Evolutionary conservation across 1,140 invertebrate genomes (phyloP), one percentile per base, ranked within the genome.

Genomic region (Drosophila burlai): DNA sequence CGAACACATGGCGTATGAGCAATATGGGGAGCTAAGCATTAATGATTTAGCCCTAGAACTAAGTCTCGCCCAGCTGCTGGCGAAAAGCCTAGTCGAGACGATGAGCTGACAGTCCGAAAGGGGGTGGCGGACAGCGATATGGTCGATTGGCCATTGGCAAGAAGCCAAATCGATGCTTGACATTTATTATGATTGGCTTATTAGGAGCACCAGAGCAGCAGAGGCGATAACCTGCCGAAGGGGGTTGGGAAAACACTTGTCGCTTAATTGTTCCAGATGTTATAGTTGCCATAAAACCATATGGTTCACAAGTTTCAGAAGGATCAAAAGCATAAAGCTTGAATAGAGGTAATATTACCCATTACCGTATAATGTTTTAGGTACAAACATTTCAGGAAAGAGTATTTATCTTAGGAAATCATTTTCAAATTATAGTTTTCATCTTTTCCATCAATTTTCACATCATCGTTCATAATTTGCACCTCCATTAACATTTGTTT

Each of bases 111-210:
- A 78, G 61, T 21, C 52, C 42, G 24, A 64, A 60, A 54, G 34
- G 34, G 24, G 42, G 34, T 29, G 55, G 52, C 18, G 38, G 24
- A 21, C 13, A 43, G 36, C 34, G 46, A 75, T 57, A 60, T 65
- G 68, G 67, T 59, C 60, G 63, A 78, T 83, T 84, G 78, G 78
- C 50, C 75, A 79, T 79, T 89, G 84, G 84, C 84, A 79, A 24
- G 52, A 73, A 76, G 84, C 84, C 84, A 89, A 90, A 73, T 79
- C 63, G 69, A 66, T 90, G 85, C 84, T 90, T 89, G 84, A 89
- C 84, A 89, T 89, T 89, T 89, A 90, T 89, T 89, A 90, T 89
- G 84, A 89, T 89, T 81, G 84, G 81, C 84, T 89, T 90, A 89
- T 89, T 89, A 89, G 85, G 81, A 55, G 34, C 54, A 55, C 15